phyloP scores from a whole-genome alignment of 1,140 invertebrate genomes.

The Pogonognathellus flavescens region DNA sequence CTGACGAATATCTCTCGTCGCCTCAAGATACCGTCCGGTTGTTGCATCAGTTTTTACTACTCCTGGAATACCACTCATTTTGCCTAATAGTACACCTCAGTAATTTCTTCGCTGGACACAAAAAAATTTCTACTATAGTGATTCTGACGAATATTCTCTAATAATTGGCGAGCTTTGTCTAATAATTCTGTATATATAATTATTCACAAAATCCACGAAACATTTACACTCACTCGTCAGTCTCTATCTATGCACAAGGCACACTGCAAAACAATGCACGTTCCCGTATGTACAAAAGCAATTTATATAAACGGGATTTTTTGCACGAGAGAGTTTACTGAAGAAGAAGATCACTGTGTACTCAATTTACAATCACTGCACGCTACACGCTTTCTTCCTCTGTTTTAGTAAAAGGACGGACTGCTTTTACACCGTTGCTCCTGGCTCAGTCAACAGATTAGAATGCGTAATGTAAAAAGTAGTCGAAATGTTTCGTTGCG shows the following conservation, averaged over 20 bases:
- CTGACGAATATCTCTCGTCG: conserved; percentile 79
- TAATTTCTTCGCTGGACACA: background rate
- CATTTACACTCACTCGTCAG: no score
- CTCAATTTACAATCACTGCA: conserved; percentile 3
- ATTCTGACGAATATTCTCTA: background rate
- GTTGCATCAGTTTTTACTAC: conserved; percentile 67
- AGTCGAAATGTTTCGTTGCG: background rate
- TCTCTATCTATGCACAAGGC: no score
- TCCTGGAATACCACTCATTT: conserved; percentile 50
- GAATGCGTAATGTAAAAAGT: conserved; percentile 11
- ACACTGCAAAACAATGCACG: no score
- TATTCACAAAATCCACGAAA: no score
- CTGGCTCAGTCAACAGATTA: conserved; percentile 2
- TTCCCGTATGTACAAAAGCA: no score
- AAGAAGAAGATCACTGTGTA: conserved; percentile 14
- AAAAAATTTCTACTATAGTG: no score
- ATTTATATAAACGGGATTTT: no score
- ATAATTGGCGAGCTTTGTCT: background rate
- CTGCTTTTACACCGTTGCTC: background rate
- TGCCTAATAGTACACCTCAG: background rate
- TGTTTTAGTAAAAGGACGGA: conserved; percentile 2
- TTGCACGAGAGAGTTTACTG: no score
- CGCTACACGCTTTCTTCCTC: conserved; percentile 2
- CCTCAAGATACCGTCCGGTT: conserved; percentile 80
- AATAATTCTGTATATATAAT: no score